A percentile compares a stretch with the other conserved stretches of the same genome.
Conservation (phyloP, 2,888 invertebrate genomes). For the Achlya flavicornis region DNA sequence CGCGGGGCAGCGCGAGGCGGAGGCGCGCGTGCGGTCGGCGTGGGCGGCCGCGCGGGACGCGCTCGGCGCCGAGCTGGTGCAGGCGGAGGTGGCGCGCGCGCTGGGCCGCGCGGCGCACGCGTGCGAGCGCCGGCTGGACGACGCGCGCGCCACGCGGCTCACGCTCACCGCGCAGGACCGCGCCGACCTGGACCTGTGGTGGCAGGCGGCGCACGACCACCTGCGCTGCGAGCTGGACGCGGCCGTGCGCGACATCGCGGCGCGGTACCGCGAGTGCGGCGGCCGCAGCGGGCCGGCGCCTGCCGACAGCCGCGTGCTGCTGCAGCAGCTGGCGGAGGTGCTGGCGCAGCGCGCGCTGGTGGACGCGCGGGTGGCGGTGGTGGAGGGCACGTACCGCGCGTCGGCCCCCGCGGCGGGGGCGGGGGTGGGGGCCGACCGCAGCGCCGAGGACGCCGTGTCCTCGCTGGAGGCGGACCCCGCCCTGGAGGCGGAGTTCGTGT, state of each 20-base stretch:
- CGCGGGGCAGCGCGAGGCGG: constrained; percentile 78
- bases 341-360: constrained; percentile 78
- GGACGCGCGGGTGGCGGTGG: constrained; percentile 89
- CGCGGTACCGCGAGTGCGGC: constrained; percentile 86
- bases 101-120: constrained; percentile 87
- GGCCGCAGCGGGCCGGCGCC: constrained; percentile 54
- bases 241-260: constrained; percentile 87
- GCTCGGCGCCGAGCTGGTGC: constrained; percentile 89
- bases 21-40: constrained; percentile 88
- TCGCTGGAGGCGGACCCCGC: constrained; percentile 83
- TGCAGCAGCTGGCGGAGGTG: constrained; percentile 53
- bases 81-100: constrained; percentile 90
- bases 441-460: constrained; percentile 67
- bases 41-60: constrained; percentile 90
- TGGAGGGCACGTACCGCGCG: constrained; percentile 84
- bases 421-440: constrained; percentile 35
- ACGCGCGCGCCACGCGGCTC: constrained; percentile 82
- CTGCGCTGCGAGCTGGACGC: constrained; percentile 89
- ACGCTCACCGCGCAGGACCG: constrained; percentile 87
- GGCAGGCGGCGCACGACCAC: constrained; percentile 88
- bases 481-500: constrained; percentile 87
- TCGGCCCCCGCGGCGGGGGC: constrained; percentile 36
- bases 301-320: constrained; percentile 61
- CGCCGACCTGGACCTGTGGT: constrained; percentile 89
- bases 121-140: constrained; percentile 85